Conservation (phyloP, 2,888 invertebrate genomes). For the Silvanus unidentatus region DNA sequence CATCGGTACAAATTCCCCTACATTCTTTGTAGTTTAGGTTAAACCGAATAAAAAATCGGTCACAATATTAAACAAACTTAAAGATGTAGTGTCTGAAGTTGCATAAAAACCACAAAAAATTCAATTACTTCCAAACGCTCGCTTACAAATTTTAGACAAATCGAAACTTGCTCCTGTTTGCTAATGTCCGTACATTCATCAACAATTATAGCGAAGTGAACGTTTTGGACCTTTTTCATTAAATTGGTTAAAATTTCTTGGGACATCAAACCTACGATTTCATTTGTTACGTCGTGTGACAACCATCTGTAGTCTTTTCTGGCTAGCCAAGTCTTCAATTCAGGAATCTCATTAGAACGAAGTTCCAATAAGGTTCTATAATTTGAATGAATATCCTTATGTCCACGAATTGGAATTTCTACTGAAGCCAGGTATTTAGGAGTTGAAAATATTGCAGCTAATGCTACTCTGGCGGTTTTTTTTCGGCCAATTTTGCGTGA, state of each 20-base stretch:
- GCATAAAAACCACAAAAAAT: slow-evolving; percentile 7
- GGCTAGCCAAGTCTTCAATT: slow-evolving; percentile 4
- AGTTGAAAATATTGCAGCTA: not conserved
- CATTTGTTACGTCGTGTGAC: slow-evolving; percentile 11
- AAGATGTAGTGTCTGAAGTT: slow-evolving; percentile 4
- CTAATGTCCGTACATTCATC: slow-evolving; percentile 9
- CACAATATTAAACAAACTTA: slow-evolving; percentile 5
- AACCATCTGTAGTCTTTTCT: slow-evolving; percentile 10
- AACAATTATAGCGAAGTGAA: slow-evolving; percentile 4
- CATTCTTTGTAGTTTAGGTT: not conserved
- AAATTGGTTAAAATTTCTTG: slow-evolving; percentile 2
- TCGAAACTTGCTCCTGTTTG: slow-evolving; percentile 5
- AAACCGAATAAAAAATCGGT: slow-evolving; percentile 1
- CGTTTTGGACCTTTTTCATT: not conserved
- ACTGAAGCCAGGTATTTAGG: not conserved
- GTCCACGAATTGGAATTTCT: not conserved
- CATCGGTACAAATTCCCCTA: slow-evolving; percentile 1
- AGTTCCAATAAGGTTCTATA: slow-evolving; percentile 2
- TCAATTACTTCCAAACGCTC: slow-evolving; percentile 4
- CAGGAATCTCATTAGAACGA: slow-evolving; percentile 6
- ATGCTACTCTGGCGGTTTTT: not conserved
- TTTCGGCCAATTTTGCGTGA: not conserved
- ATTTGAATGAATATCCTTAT: not conserved
- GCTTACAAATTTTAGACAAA: slow-evolving; percentile 5
- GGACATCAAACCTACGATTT: slow-evolving; percentile 2